Percentiles rank a stretch among this genome's conserved stretches.
These are phyloP conservation scores for Mesocricetus auratus DNA, from an alignment of 2,113 vertebrate species.

Conservation along the genomic window DNA sequence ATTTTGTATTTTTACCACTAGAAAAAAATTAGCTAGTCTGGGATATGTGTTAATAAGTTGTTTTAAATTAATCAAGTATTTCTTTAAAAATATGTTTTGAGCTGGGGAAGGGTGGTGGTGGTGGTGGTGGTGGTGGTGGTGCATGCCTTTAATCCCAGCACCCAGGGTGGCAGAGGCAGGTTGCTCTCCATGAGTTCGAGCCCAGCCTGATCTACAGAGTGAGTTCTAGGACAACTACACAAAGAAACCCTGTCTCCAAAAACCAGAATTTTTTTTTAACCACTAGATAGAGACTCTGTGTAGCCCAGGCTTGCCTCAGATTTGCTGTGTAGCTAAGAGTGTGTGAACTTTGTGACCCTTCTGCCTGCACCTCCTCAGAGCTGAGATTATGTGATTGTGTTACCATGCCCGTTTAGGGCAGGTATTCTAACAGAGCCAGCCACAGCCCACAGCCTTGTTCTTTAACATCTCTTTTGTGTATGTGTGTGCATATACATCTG, in stretches of 20 bases:
- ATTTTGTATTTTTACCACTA: background rate
- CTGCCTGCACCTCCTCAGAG: background rate
- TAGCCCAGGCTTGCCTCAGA: background rate
- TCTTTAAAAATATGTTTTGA: background rate
- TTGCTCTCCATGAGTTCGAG: too few species aligned
- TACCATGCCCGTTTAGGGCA: background rate
- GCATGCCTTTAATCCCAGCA: background rate
- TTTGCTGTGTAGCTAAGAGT: background rate
- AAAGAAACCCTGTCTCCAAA: too few species aligned
- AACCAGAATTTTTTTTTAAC: background rate
- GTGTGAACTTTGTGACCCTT: background rate
- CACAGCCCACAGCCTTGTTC: background rate
- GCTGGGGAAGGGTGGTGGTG: too few species aligned
- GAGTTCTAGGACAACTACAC: too few species aligned
- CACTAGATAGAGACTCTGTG: background rate
- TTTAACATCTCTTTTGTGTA: background rate
- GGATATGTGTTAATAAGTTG: conserved; percentile 24
- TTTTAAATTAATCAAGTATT: background rate
- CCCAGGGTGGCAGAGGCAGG: too few species aligned
- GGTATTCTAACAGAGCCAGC: background rate
- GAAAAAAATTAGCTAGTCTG: background rate
- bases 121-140: too few species aligned
- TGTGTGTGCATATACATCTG: background rate
- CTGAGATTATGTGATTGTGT: background rate
- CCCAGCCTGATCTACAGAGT: too few species aligned